Evolutionary conservation across 2,888 invertebrate species (phyloP), one percentile per base, ranked within the genome.

Genomic region (Latrodectus hesperus): DNA sequence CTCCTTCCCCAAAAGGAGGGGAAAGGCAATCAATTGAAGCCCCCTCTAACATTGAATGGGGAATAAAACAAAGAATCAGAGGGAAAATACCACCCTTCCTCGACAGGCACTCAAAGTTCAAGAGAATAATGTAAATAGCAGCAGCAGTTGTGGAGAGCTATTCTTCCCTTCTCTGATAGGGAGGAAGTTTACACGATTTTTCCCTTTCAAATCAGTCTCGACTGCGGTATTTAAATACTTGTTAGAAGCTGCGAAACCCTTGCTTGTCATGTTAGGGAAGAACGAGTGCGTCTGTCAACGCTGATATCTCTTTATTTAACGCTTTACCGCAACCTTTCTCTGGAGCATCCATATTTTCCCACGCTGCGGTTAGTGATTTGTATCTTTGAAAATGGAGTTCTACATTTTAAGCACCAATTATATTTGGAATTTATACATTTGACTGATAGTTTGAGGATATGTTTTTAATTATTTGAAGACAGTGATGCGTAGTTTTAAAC

Each of bases 171-270:
- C 60, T 51, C 22, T 73, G 52, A 68, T 75, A 73, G 22, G 38
- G 81, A 70, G 79, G 49, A 52, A 75, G 65, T 26, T 38, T 16
- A 64, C 78, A 81, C 71, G 86, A 86, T 86, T 86, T 38, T 86
- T 86, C 86, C 81, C 86, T 86, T 86, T 86, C 86, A 86, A 86
- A 86, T 86, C 86, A 80, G 85, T 51, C 80, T 80, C 70, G 73
- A 81, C 81, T 74, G 55, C 9, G 65, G 86, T 86, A 86, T 81
- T 86, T 86, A 86, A 86, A 86, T 86, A 55, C 86, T 86, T 86
- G 86, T 86, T 86, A 86, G 72, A n/a, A 70, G 86, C 76, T 80
- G 55, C n/a, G 71, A 70, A 75, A 70, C 51, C 22, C 52, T 22
- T 73, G 11, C 11, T 73, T 52, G 26, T 68, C 67, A 68, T 68